Evolutionary conservation across 2,888 invertebrate genomes (phyloP), one percentile per base, ranked within the genome.

Genomic region (Brachyptera putata): DNA sequence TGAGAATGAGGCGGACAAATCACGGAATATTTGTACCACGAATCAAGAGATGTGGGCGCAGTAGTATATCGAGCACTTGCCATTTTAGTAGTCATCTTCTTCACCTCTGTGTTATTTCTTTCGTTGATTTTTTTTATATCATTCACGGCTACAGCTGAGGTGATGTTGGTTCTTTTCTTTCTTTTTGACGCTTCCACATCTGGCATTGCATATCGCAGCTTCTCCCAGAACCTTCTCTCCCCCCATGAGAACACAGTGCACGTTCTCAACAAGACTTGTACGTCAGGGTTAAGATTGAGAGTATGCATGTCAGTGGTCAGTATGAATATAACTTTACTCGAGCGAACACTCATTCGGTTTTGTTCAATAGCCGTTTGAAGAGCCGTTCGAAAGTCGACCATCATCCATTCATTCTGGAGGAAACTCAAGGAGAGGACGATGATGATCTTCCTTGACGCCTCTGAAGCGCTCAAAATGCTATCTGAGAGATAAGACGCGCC

Each of bases 171-270:
- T 18, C 53, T 61, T 37, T 59, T 60, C 36, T 60, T 61, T 58
- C 66, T 67, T 22, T 66, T 66, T 11, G 50, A 24, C 21, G 57
- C 80, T 63, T 81, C 80, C 3, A 87, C 85, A 73, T 94, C 93
- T 62, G 89, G 86, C 78, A 91, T 82, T 61, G 87, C 83, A 71
- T 78, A 81, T 46, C 86, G 80, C 64, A 93, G 80, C 73, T 88
- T 88, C 69, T 90, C 89, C 92, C 92, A 93, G 76, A 93, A 93
- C 65, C 88, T 80, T 56, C 85, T 84, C 71, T 91, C 91, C 65
- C 83, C 85, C 84, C 86, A 88, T 61, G 85, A 81, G 67, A 86
- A 80, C 69, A 83, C 84, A 57, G 83, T 81, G 77, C 87, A 82
- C 75, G 87, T 86, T 72, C 86, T 83, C 39, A 87, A 77, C 61